phyloP scores from a whole-genome alignment of 2,797 vertebrate species.

The Coracias cyanogaster region DNA sequence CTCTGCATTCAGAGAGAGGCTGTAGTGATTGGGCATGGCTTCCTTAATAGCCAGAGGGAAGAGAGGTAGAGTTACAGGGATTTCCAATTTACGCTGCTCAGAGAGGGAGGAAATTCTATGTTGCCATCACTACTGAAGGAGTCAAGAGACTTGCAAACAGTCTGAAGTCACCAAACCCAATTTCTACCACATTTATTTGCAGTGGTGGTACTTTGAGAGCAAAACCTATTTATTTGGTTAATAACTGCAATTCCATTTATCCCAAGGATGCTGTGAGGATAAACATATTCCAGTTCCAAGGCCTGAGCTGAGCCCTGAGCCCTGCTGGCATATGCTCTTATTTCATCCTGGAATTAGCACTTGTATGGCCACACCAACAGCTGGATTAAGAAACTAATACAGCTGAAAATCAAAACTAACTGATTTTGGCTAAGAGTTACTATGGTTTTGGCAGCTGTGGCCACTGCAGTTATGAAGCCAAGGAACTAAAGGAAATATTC shows the following conservation, averaged over 20 bases:
- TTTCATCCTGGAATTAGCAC: neutral
- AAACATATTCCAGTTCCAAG: neutral
- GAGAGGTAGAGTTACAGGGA: neutral
- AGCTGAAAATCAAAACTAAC: neutral
- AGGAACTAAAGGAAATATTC: neutral
- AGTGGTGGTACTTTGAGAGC: neutral
- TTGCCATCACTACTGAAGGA: neutral
- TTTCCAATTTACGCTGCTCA: neutral
- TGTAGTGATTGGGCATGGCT: neutral
- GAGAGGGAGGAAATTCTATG: neutral
- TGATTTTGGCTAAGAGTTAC: neutral
- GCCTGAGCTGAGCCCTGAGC: neutral
- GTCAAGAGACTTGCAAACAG: neutral
- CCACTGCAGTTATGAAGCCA: neutral
- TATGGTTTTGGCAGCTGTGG: neutral
- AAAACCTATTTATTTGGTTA: neutral
- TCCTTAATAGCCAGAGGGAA: neutral
- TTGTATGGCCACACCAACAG: neutral
- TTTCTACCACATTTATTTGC: neutral
- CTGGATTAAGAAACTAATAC: neutral
- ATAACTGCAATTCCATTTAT: neutral
- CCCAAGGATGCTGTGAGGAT: neutral
- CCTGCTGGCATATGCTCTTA: neutral
- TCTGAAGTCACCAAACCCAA: neutral
- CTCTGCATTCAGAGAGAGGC: neutral